These are phyloP conservation scores for Channa argus DNA, from an alignment of 2,113 vertebrate species.

Conservation along the genomic window DNA sequence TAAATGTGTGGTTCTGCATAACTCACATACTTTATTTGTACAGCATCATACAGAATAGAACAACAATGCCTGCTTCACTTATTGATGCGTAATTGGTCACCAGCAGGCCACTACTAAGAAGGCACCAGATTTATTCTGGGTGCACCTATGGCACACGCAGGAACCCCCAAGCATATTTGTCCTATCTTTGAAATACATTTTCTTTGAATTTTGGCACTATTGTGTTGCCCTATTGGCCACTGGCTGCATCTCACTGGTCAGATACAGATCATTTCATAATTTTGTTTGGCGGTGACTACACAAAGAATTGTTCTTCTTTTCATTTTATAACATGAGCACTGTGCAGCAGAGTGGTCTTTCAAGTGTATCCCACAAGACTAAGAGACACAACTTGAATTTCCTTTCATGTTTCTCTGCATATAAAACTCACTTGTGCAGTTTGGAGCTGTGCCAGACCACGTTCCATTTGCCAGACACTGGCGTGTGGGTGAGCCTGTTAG, in stretches of 20 bases:
- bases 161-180: no score
- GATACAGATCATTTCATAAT: background rate
- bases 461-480: conserved; percentile 95
- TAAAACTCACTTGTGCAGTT: conserved; percentile 94
- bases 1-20: background rate
- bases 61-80: background rate
- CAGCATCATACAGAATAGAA: conserved; percentile 10
- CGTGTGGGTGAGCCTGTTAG: conserved; percentile 91
- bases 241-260: conserved; percentile 4
- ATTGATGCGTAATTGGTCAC: background rate
- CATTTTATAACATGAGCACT: background rate
- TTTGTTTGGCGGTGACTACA: conserved; percentile 21
- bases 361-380: background rate
- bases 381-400: background rate
- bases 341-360: background rate
- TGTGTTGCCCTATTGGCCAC: conserved; percentile 2
- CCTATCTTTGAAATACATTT: no score
- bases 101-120: background rate
- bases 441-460: conserved; percentile 93
- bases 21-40: conserved; percentile 8
- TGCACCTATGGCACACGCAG: background rate
- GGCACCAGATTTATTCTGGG: background rate
- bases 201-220: background rate
- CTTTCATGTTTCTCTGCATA: background rate
- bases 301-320: background rate